A percentile compares a stretch with the other conserved stretches of the same genome.
Conservation (phyloP, 2,888 invertebrate species). For the Drosophila atripex region DNA sequence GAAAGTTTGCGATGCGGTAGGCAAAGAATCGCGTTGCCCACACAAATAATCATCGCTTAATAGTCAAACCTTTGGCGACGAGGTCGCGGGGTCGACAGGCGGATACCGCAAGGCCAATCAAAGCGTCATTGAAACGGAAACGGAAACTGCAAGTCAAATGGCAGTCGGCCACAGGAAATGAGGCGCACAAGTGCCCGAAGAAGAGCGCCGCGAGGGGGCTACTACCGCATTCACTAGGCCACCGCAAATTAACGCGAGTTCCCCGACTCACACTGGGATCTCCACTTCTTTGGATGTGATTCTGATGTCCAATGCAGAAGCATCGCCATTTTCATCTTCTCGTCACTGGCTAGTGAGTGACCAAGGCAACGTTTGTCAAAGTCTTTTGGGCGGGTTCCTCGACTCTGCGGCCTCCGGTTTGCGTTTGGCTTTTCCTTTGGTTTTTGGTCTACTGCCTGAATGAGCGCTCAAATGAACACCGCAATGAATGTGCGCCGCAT, state of each 20-base stretch:
- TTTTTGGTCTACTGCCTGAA: slow-evolving; percentile 48
- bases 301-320: slow-evolving; percentile 45
- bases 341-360: slow-evolving; percentile 21
- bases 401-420: neutral
- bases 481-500: slow-evolving; percentile 79
- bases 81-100: slow-evolving; percentile 1
- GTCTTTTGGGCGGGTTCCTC: slow-evolving; percentile 16
- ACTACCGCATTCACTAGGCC: slow-evolving; percentile 34
- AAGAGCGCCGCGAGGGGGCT: slow-evolving; percentile 3
- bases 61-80: slow-evolving; percentile 10
- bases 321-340: slow-evolving; percentile 5
- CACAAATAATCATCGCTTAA: slow-evolving; percentile 68
- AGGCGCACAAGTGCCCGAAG: slow-evolving; percentile 59
- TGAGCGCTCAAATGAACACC: slow-evolving; percentile 78
- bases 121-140: slow-evolving; percentile 78
- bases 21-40: slow-evolving; percentile 24
- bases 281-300: slow-evolving; percentile 26
- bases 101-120: slow-evolving; percentile 74
- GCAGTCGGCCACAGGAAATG: slow-evolving; percentile 73
- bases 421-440: slow-evolving; percentile 1
- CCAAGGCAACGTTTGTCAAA: slow-evolving; percentile 53
- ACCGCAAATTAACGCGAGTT: slow-evolving; percentile 67
- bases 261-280: slow-evolving; percentile 17
- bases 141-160: slow-evolving; percentile 78
- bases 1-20: slow-evolving; percentile 50